Conservation (phyloP, 2,113 vertebrate genomes). For the Oreochromis niloticus region DNA sequence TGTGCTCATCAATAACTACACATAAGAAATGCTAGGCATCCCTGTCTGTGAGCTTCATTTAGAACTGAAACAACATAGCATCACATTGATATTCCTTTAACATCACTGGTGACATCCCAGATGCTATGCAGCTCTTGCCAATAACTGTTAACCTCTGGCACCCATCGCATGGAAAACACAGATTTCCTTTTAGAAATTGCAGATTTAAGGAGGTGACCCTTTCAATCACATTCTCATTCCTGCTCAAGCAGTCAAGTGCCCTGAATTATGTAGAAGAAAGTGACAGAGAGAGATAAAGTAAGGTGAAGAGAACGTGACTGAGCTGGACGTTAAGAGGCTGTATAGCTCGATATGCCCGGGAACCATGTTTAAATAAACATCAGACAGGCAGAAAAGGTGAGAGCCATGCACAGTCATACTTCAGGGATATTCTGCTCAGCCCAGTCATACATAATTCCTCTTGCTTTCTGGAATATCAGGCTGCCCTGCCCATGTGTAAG, state of each 20-base stretch:
- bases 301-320: not conserved
- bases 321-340: constrained; percentile 14
- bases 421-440: not conserved
- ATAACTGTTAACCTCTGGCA: constrained; percentile 8
- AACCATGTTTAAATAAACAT: constrained; percentile 55
- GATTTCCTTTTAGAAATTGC: not conserved
- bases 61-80: not conserved
- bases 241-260: not conserved
- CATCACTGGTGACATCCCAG: not conserved
- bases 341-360: not conserved
- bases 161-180: not conserved
- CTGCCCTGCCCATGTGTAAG: not conserved
- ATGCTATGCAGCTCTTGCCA: not conserved
- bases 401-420: constrained; percentile 13
- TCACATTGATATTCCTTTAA: not conserved
- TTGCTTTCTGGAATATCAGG: not conserved
- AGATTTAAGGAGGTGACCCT: constrained; percentile 15
- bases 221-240: constrained; percentile 25
- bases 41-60: not conserved
- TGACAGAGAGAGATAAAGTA: constrained; percentile 14
- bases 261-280: constrained; percentile 37
- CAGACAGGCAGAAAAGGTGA: constrained; percentile 8
- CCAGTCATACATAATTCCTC: constrained; percentile 38
- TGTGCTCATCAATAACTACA: too few relatives aligned
- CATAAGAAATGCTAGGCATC: not conserved